phyloP scores from a whole-genome alignment of 23 tunicate genomes.

The Styela clava region DNA sequence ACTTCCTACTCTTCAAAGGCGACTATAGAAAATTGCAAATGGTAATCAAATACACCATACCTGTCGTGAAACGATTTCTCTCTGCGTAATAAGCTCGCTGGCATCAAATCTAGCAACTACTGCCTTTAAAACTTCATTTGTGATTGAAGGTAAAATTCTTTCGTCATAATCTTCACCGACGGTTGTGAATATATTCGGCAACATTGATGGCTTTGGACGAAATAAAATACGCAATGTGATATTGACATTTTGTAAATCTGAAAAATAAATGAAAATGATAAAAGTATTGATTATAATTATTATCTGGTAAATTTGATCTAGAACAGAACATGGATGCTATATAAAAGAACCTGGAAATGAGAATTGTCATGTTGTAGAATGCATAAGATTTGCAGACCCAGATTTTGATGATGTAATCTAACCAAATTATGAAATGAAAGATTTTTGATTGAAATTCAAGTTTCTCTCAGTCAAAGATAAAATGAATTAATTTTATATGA shows the following conservation, averaged over 20 bases:
- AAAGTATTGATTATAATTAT: too few species aligned
- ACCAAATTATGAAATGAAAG: too few species aligned
- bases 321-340: not conserved
- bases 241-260: conserved; percentile 97
- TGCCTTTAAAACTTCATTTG: conserved; percentile 98
- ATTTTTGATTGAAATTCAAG: too few species aligned
- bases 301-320: too few species aligned
- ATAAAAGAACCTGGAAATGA: too few species aligned
- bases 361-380: too few species aligned
- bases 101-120: conserved; percentile 98
- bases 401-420: too few species aligned
- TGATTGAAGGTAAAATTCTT: conserved; percentile 96
- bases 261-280: not conserved
- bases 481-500: not conserved
- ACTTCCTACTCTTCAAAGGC: too few species aligned
- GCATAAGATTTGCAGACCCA: too few species aligned
- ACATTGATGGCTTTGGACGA: conserved; percentile 88
- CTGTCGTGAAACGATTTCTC: conserved; percentile 90
- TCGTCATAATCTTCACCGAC: conserved; percentile 98
- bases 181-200: conserved; percentile 80
- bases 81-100: conserved; percentile 91
- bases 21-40: too few species aligned
- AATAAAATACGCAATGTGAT: conserved; percentile 95
- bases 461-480: not conserved
- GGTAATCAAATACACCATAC: too few species aligned